Percentiles rank a stretch among this genome's conserved stretches.
phyloP scores from a whole-genome alignment of 1,140 invertebrate genomes.

The Hyles vespertilio region DNA sequence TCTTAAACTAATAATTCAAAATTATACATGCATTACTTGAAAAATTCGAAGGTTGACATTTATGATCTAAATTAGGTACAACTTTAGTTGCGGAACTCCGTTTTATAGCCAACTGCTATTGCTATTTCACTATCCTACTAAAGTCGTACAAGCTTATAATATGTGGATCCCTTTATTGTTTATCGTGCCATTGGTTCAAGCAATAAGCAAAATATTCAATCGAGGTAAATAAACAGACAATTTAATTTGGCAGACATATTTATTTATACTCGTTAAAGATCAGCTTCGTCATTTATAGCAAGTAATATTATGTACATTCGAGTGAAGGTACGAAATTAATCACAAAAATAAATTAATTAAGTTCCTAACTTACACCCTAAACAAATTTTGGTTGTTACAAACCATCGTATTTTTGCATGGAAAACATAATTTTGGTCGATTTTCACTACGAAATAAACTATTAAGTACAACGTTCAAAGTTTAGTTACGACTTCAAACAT shows the following conservation, averaged over 20 bases:
- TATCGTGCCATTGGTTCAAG: no score
- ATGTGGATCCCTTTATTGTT: no score
- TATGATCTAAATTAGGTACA: no score
- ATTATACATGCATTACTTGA: no score
- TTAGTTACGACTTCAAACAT: conserved; percentile 55
- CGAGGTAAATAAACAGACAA: conserved; percentile 41
- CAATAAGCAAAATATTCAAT: background rate
- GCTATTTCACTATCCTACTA: no score
- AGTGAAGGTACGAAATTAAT: conserved; percentile 64
- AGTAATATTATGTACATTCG: conserved; percentile 67
- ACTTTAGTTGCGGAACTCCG: no score
- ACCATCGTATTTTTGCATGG: conserved; percentile 43
- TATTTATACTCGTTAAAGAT: conserved; percentile 72
- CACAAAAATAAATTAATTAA: conserved; percentile 66
- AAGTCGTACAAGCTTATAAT: no score
- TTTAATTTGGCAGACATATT: conserved; percentile 74
- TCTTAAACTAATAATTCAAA: no score
- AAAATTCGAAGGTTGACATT: no score
- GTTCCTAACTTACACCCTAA: conserved; percentile 50
- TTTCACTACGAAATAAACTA: conserved; percentile 44
- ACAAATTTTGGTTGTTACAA: conserved; percentile 61
- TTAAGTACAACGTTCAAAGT: conserved; percentile 60
- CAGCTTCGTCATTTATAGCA: conserved; percentile 68
- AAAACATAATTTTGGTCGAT: conserved; percentile 55
- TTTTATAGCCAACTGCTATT: no score